Evolutionary conservation across 2,888 invertebrate genomes (phyloP), one percentile per base, ranked within the genome.

Genomic region (Lepetodrilus schrolli): DNA sequence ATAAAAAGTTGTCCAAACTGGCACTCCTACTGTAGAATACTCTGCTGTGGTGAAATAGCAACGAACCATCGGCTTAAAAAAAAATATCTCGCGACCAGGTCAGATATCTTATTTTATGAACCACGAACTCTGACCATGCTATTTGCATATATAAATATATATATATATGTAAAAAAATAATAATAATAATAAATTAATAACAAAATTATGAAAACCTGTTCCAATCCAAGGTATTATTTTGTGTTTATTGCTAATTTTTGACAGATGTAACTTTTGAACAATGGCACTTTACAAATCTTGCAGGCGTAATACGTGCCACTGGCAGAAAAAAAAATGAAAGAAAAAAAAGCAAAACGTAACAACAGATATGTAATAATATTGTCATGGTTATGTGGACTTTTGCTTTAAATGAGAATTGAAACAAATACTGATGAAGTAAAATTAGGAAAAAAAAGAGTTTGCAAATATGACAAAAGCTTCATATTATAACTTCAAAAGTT

Each of bases 271-370:
- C n/a, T 58, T 58, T 58, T 58, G 58, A 58, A 26, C 34, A 58
- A 58, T 58, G 58, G 58, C 58, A 58, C 58, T 30, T 34, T 30
- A 58, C 58, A 58, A 58, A n/a, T n/a, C n/a, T n/a, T n/a, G n/a
- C n/a, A n/a, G n/a, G n/a, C 43, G 43, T 43, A 13, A n/a, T 48
- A 17, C 58, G 17, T 5, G 30, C 30, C 58, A 58, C 34, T 10
- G 10, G n/a, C 7, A 30, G 58, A 26, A 26, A 13, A 34, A 30
- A 26, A 58, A 58, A n/a, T n/a, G n/a, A n/a, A 43, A 43, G 30
- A 58, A 58, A 58, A 26, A 58, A 58, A 58, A 58, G 58, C 58
- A 58, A n/a, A n/a, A 58, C 58, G 30, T 34, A 58, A 58, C 58
- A 58, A 58, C 58, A 30, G 58, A 58, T 58, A 58, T 58, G 58